Percentiles rank a stretch among this genome's conserved stretches.
These are phyloP conservation scores for Arge pagana DNA, from an alignment of 2,888 invertebrate species.

Conservation along the genomic window DNA sequence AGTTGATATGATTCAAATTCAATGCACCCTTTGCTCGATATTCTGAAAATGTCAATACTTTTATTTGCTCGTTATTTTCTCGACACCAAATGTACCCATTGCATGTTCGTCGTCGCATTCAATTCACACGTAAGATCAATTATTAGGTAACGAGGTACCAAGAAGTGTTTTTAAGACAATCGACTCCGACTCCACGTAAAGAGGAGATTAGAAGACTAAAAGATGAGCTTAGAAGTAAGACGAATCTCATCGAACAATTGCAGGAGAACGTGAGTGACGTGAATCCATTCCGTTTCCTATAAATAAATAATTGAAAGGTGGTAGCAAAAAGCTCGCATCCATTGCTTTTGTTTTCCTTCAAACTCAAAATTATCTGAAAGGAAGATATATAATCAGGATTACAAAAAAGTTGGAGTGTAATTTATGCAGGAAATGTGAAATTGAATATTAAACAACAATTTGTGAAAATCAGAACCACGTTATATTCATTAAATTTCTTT, in stretches of 20 bases:
- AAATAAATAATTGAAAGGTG: background rate
- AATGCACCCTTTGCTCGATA: background rate
- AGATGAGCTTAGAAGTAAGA: conserved; percentile 22
- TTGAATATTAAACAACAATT: no score
- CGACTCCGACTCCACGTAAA: conserved; percentile 27
- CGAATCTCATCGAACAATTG: conserved; percentile 27
- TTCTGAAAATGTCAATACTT: background rate
- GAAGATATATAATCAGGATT: no score
- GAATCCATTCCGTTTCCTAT: background rate
- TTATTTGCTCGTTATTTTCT: background rate
- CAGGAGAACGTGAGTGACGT: conserved; percentile 25
- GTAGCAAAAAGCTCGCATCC: background rate
- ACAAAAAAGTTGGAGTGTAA: no score
- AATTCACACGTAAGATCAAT: conserved; percentile 8
- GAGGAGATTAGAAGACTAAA: conserved; percentile 32
- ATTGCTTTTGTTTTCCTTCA: background rate
- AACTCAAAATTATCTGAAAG: no score
- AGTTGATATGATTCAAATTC: no score
- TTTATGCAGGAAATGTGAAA: no score
- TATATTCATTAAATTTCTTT: background rate
- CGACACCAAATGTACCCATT: background rate
- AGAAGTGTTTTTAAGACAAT: conserved; percentile 35
- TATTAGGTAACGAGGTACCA: conserved; percentile 38
- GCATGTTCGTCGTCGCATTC: background rate
- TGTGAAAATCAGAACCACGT: background rate